A percentile compares a stretch with the other conserved stretches of the same genome.
Evolutionary conservation across 1,140 invertebrate species (phyloP).

Genomic region (Lucilia sericata): DNA sequence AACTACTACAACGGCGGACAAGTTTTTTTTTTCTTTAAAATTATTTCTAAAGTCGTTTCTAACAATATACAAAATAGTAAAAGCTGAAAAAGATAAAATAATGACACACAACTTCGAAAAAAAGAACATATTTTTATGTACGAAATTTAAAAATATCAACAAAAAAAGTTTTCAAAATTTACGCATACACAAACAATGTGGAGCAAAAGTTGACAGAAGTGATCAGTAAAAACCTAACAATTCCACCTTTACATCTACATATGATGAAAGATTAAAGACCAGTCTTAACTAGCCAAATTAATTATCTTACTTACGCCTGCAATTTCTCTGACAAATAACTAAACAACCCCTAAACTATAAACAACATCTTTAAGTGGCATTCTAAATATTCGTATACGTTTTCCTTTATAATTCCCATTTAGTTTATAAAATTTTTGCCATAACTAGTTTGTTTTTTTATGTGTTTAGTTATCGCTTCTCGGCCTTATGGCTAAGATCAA

Average conservation of each 20-base stretch:
- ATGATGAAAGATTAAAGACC: too few relatives aligned
- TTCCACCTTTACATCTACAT: too few relatives aligned
- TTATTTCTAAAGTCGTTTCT: background rate
- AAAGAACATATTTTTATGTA: background rate
- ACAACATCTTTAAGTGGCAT: background rate
- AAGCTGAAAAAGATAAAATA: conserved; percentile 11
- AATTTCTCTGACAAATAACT: too few relatives aligned
- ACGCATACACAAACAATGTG: conserved; percentile 2
- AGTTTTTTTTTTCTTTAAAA: conserved; percentile 9
- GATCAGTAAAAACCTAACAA: too few relatives aligned
- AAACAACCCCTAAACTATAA: too few relatives aligned
- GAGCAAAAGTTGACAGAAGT: background rate
- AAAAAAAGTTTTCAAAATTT: background rate
- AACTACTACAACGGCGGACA: conserved; percentile 21
- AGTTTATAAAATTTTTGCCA: background rate
- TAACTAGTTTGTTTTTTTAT: too few relatives aligned
- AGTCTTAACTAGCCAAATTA: too few relatives aligned
- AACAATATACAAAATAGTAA: conserved; percentile 27
- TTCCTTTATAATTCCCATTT: background rate
- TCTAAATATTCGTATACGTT: background rate
- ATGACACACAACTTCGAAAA: conserved; percentile 11
- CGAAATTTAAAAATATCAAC: background rate
- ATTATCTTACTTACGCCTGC: too few relatives aligned
- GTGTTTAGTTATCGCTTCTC: conserved; percentile 65
- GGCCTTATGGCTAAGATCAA: conserved; percentile 71